phyloP scores from a whole-genome alignment of 2,888 invertebrate genomes.

The Luffia ferchaultella region DNA sequence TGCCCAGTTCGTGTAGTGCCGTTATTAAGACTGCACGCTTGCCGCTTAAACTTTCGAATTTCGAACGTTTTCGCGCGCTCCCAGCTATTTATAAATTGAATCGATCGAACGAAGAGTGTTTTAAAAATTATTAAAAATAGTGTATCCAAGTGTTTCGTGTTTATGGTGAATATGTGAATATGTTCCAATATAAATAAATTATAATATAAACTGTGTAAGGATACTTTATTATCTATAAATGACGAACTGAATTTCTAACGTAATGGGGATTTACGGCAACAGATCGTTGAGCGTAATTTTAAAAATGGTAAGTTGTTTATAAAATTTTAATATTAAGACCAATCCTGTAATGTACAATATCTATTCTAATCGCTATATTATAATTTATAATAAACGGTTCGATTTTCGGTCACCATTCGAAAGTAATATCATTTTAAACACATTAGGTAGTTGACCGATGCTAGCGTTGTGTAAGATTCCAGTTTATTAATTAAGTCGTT shows the following conservation, averaged over 20 bases:
- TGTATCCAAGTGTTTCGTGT: background rate
- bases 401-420: background rate
- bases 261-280: slow-evolving; percentile 47
- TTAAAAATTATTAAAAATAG: background rate
- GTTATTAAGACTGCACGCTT: slow-evolving; percentile 50
- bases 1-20: slow-evolving; percentile 56
- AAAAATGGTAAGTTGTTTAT: slow-evolving; percentile 58
- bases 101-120: background rate
- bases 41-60: slow-evolving; percentile 37
- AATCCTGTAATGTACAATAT: background rate
- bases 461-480: background rate
- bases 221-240: slow-evolving; percentile 17
- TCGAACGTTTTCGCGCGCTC: slow-evolving; percentile 19
- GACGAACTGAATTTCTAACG: slow-evolving; percentile 20
- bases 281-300: slow-evolving; percentile 30
- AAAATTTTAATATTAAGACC: slow-evolving; percentile 9
- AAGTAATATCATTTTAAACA: background rate
- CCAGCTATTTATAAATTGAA: too few relatives aligned
- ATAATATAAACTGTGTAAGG: too few relatives aligned
- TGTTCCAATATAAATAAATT: slow-evolving; percentile 40
- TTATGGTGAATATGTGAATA: slow-evolving; percentile 23
- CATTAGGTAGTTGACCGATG: background rate
- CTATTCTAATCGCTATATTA: background rate
- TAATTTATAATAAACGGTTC: too few relatives aligned
- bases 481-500: background rate